Evolutionary conservation across 1,140 invertebrate genomes (phyloP).

Genomic region (Diorhabda sublineata): DNA sequence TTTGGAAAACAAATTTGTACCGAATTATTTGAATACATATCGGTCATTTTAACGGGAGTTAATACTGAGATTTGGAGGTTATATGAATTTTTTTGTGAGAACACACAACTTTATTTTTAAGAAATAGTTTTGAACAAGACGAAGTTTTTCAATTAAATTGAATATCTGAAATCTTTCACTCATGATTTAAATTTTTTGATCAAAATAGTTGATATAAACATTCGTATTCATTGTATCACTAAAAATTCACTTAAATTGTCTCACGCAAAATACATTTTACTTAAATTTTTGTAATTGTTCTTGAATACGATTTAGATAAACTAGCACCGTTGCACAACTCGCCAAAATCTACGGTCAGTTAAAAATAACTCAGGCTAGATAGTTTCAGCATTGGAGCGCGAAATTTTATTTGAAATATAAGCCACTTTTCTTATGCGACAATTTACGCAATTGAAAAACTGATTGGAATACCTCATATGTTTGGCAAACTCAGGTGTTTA

Average conservation of each 20-base stretch:
- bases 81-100: background rate
- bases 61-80: background rate
- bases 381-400: background rate
- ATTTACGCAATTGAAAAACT: background rate
- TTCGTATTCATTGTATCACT: background rate
- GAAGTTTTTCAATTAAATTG: background rate
- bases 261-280: background rate
- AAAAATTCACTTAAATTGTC: background rate
- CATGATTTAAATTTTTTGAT: background rate
- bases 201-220: background rate
- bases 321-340: background rate
- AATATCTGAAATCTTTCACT: background rate
- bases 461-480: background rate
- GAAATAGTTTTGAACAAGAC: background rate
- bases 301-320: background rate
- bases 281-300: background rate
- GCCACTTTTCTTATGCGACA: background rate
- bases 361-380: background rate
- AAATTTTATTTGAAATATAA: background rate
- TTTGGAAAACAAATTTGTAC: conserved; percentile 6
- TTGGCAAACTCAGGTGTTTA: background rate
- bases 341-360: background rate
- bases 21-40: background rate
- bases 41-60: background rate
- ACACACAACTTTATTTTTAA: background rate